phyloP scores from a whole-genome alignment of 2,888 invertebrate genomes.

The Crepidodera aurea region DNA sequence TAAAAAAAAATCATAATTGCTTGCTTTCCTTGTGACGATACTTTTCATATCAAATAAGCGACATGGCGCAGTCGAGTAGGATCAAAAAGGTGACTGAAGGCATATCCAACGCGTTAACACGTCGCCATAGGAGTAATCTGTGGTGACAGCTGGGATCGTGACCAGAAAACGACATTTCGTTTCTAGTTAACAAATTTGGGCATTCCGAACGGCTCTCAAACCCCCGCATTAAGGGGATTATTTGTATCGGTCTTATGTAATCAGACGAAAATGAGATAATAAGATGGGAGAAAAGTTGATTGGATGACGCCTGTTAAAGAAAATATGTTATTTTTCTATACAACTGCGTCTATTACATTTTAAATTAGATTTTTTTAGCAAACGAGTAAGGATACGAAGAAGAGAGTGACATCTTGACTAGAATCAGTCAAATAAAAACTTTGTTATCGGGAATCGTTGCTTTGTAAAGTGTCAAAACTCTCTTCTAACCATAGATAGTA shows the following conservation, averaged over 20 bases:
- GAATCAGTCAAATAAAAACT: no score
- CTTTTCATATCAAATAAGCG: constrained; percentile 44
- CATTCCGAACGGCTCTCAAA: constrained; percentile 17
- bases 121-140: constrained; percentile 60
- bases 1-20: no score
- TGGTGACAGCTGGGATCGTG: constrained; percentile 61
- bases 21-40: constrained; percentile 36
- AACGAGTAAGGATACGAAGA: no score
- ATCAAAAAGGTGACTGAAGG: constrained; percentile 53
- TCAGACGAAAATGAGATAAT: constrained; percentile 29
- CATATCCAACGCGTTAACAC: constrained; percentile 60
- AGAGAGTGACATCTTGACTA: no score
- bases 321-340: no score
- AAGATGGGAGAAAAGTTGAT: constrained; percentile 13
- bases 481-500: no score
- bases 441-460: no score
- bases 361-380: no score
- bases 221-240: constrained; percentile 36
- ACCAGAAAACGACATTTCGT: constrained; percentile 57
- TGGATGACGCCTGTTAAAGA: neutral
- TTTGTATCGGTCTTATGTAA: constrained; percentile 38
- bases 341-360: no score
- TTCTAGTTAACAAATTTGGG: constrained; percentile 38
- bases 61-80: constrained; percentile 40
- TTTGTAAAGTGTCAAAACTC: no score